These are phyloP conservation scores for Chloropsis hardwickii DNA, from an alignment of 2,113 vertebrate species.

Conservation along the genomic window DNA sequence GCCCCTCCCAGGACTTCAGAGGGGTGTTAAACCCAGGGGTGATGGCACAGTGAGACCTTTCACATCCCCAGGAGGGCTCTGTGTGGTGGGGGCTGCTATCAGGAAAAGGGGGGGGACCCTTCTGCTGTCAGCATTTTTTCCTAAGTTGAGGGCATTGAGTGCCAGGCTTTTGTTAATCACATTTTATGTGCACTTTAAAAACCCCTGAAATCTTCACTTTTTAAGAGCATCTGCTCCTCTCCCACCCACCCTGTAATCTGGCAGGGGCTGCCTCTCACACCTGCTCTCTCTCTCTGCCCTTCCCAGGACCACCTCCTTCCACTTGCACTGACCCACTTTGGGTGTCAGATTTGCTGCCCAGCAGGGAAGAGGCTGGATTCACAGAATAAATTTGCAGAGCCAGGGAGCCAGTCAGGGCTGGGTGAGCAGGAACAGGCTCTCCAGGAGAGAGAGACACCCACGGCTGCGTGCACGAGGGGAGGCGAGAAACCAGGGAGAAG, in stretches of 20 bases:
- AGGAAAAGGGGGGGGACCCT: neutral
- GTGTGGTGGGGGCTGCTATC: rapidly evolving
- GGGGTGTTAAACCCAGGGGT: neutral
- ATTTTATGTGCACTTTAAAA: neutral
- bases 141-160: neutral
- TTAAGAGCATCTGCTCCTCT: neutral
- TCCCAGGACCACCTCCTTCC: neutral
- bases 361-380: neutral
- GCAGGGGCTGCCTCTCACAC: neutral
- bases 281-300: neutral
- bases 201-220: neutral
- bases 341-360: neutral
- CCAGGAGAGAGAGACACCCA: neutral
- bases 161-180: neutral
- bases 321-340: neutral
- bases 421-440: neutral
- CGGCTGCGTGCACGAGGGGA: rapidly evolving
- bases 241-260: neutral
- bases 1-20: neutral
- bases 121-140: neutral
- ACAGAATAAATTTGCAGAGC: neutral
- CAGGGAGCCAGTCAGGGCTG: neutral
- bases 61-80: neutral
- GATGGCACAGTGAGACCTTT: neutral
- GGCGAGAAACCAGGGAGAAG: neutral